Percentiles rank a stretch among this genome's conserved stretches.
Conservation (phyloP, 2,797 vertebrate species). For the Aldrovandia affinis region DNA sequence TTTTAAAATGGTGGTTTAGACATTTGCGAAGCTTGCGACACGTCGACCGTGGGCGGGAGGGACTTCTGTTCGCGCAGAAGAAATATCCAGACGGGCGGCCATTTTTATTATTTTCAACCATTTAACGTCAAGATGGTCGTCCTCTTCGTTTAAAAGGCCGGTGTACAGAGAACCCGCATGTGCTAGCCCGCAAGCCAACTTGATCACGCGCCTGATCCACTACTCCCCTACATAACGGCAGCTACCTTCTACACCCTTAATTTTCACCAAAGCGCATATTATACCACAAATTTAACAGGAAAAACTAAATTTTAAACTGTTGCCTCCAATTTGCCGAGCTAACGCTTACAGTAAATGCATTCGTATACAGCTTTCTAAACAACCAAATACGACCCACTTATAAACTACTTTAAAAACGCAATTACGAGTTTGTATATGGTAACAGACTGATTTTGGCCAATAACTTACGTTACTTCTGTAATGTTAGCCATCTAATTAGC, state of each 20-base stretch:
- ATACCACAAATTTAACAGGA: neutral
- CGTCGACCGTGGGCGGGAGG: constrained; percentile 38
- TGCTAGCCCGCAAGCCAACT: neutral
- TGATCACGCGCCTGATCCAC: neutral
- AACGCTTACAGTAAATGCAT: too few relatives aligned
- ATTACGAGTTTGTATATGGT: too few relatives aligned
- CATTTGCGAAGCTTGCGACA: constrained; percentile 36
- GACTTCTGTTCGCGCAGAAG: neutral
- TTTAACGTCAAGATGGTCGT: constrained; percentile 64
- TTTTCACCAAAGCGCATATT: too few relatives aligned
- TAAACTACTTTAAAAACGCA: too few relatives aligned
- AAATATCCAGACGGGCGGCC: constrained; percentile 54
- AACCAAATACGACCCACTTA: too few relatives aligned
- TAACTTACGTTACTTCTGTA: neutral
- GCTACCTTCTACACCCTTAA: too few relatives aligned
- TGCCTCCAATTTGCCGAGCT: neutral
- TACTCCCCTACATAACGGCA: too few relatives aligned
- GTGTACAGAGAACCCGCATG: neutral
- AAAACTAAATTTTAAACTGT: neutral
- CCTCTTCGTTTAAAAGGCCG: neutral
- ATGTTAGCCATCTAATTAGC: too few relatives aligned
- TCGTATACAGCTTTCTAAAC: too few relatives aligned
- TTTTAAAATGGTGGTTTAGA: constrained; percentile 41
- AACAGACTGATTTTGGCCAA: too few relatives aligned
- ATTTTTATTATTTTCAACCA: constrained; percentile 61